These are phyloP conservation scores for Petrophora chlorosata DNA, from an alignment of 2,888 invertebrate species.

Conservation along the genomic window DNA sequence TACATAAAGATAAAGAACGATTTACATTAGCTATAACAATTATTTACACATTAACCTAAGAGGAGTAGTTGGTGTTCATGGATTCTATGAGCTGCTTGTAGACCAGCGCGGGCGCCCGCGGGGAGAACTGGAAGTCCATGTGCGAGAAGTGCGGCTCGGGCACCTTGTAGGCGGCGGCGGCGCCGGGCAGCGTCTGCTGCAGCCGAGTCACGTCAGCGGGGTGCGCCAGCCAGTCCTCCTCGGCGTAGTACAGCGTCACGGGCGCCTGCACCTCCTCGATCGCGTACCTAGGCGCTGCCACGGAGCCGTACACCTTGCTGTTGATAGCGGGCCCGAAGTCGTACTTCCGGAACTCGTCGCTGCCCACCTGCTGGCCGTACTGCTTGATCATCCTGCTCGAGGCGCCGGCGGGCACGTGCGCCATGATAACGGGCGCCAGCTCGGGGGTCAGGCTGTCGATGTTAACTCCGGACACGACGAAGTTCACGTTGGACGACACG, in stretches of 20 bases:
- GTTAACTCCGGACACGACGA: constrained; percentile 85
- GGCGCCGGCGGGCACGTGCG: constrained; percentile 82
- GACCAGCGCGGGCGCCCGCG: constrained; percentile 61
- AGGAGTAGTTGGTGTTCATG: constrained; percentile 46
- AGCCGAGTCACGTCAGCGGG: constrained; percentile 84
- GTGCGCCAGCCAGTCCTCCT: constrained; percentile 87
- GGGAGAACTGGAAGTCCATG: constrained; percentile 76
- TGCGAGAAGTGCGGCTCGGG: constrained; percentile 75
- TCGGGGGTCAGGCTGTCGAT: constrained; percentile 79
- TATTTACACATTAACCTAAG: constrained; percentile 40
- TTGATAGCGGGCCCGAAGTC: constrained; percentile 69
- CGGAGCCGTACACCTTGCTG: constrained; percentile 62
- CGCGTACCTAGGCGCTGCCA: constrained; percentile 65
- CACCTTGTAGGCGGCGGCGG: constrained; percentile 80
- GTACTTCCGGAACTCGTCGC: constrained; percentile 64
- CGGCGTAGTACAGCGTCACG: constrained; percentile 68
- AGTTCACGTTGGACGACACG: constrained; percentile 85
- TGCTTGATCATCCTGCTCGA: constrained; percentile 82
- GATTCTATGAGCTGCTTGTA: constrained; percentile 66
- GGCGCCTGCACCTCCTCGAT: constrained; percentile 66
- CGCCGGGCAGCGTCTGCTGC: constrained; percentile 80
- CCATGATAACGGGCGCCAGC: constrained; percentile 79
- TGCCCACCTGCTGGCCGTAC: constrained; percentile 77
- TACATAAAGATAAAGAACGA: constrained; percentile 45
- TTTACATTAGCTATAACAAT: constrained; percentile 35